Percentiles rank a stretch among this genome's conserved stretches.
Evolutionary conservation across 2,113 vertebrate species (phyloP).

Genomic region (Chaenogobius annularis): DNA sequence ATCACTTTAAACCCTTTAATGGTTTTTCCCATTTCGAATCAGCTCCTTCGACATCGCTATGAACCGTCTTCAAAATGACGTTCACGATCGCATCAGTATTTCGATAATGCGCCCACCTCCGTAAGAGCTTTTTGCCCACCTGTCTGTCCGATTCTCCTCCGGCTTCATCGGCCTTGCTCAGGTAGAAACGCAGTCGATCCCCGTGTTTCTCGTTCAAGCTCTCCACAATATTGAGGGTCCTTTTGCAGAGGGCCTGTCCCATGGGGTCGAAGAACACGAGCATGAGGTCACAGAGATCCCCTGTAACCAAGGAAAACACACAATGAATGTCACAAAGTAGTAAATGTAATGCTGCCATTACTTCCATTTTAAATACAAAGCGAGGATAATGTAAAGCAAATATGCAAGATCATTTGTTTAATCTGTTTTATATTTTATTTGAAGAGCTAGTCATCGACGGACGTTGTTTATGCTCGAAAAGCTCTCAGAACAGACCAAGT

Average conservation of each 20-base stretch:
- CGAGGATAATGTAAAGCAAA: too few species aligned
- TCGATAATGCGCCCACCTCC: too few species aligned
- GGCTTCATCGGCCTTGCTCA: slow-evolving; percentile 84
- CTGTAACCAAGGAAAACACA: slow-evolving; percentile 52
- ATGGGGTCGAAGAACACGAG: slow-evolving; percentile 86
- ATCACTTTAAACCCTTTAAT: too few species aligned
- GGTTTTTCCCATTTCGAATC: too few species aligned
- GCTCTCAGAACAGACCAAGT: too few species aligned
- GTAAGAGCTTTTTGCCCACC: slow-evolving; percentile 44
- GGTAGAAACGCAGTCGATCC: slow-evolving; percentile 80
- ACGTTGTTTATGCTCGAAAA: too few species aligned
- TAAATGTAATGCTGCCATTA: neutral
- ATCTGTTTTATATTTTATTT: too few species aligned
- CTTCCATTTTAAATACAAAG: neutral
- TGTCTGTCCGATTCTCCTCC: slow-evolving; percentile 82
- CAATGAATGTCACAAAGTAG: neutral
- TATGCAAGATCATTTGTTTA: too few species aligned
- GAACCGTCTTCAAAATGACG: too few species aligned
- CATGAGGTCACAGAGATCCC: slow-evolving; percentile 82
- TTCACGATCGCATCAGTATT: neutral
- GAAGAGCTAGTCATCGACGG: too few species aligned
- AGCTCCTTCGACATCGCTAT: too few species aligned
- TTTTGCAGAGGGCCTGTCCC: slow-evolving; percentile 85
- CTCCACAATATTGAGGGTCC: slow-evolving; percentile 85
- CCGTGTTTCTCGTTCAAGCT: slow-evolving; percentile 79